Percentiles rank a stretch among this genome's conserved stretches.
Conservation (phyloP, 2,888 invertebrate genomes). For the Nebria brevicollis region DNA sequence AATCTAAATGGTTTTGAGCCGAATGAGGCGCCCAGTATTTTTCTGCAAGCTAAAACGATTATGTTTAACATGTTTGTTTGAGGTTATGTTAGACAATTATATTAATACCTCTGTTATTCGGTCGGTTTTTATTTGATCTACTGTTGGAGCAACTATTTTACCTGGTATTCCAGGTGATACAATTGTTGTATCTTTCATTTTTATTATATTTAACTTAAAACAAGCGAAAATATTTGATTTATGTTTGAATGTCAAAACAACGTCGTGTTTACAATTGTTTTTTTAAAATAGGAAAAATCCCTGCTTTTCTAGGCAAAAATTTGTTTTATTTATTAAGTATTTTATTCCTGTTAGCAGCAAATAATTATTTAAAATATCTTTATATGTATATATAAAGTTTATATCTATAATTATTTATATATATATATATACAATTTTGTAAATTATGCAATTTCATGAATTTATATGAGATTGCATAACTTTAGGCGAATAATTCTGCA, state of each 20-base stretch:
- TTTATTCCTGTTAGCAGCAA: background rate
- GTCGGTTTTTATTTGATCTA: constrained; percentile 91
- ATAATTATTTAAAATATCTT: too few species aligned
- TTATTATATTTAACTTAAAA: constrained; percentile 7
- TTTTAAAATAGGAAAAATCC: background rate
- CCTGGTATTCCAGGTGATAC: constrained; percentile 10
- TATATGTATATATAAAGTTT: too few species aligned
- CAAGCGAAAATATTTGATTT: background rate
- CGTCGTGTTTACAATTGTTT: background rate
- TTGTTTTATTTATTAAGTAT: background rate
- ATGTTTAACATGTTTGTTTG: constrained; percentile 26
- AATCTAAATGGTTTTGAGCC: constrained; percentile 75
- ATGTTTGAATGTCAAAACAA: background rate
- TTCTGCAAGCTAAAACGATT: constrained; percentile 77
- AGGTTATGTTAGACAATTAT: constrained; percentile 47
- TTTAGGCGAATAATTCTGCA: background rate
- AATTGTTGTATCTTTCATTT: constrained; percentile 28
- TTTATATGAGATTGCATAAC: background rate
- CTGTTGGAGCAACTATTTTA: constrained; percentile 78
- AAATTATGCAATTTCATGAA: background rate
- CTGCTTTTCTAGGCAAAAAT: background rate
- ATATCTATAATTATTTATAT: background rate
- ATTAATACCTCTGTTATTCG: constrained; percentile 81
- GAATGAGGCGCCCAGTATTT: constrained; percentile 95
- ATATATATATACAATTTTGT: background rate